Evolutionary conservation across 2,888 invertebrate species (phyloP).

Genomic region (Hedychridium roseum): DNA sequence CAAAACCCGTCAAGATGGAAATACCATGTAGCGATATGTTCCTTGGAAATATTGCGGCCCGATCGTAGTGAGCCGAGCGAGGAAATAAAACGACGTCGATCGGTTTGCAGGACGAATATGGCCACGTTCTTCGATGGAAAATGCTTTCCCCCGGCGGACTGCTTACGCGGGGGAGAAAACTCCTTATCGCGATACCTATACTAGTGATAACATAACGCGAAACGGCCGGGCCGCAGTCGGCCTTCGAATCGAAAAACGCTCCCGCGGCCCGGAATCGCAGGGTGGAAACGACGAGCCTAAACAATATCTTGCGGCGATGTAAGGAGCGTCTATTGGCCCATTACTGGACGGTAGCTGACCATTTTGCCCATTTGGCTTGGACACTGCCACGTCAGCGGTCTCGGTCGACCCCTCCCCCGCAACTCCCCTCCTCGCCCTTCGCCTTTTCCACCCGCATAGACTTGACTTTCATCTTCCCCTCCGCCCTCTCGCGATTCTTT

Average conservation of each 20-base stretch:
- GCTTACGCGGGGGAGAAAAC: slow-evolving; percentile 8
- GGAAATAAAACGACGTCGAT: too few species aligned
- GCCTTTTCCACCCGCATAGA: slow-evolving; percentile 29
- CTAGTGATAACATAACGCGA: slow-evolving; percentile 30
- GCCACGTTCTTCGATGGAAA: too few species aligned
- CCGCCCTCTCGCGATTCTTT: slow-evolving; percentile 18
- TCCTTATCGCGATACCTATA: slow-evolving; percentile 25
- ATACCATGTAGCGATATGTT: too few species aligned
- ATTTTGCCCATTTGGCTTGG: slow-evolving; percentile 61
- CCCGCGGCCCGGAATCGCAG: slow-evolving; percentile 10
- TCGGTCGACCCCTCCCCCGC: too few species aligned
- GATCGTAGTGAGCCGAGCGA: too few species aligned
- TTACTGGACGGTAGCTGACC: slow-evolving; percentile 60
- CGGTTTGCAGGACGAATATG: too few species aligned
- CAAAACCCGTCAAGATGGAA: too few species aligned
- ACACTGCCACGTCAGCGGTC: slow-evolving; percentile 61
- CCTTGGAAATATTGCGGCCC: too few species aligned
- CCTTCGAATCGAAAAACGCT: slow-evolving; percentile 38
- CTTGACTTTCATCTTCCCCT: slow-evolving; percentile 25
- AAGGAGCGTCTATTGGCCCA: slow-evolving; percentile 64
- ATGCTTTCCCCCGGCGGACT: neutral
- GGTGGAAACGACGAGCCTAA: slow-evolving; percentile 51
- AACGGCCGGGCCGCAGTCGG: slow-evolving; percentile 17
- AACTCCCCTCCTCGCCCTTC: slow-evolving; percentile 32
- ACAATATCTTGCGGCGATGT: slow-evolving; percentile 63